Base-by-base conservation (phyloP, 2,888 invertebrate genomes). In the Chrysolina americana region DNA sequence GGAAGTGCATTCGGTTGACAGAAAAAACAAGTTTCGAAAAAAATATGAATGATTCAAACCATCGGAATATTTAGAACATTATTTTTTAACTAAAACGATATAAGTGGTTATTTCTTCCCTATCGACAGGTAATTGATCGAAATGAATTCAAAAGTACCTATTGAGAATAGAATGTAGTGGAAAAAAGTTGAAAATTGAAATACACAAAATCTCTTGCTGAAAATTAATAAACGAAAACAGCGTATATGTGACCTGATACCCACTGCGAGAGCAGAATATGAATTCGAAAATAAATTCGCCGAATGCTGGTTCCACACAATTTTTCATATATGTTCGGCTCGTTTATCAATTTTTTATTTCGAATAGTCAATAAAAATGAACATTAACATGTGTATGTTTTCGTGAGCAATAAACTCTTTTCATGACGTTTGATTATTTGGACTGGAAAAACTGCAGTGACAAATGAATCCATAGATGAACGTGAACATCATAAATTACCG, bases 281-380 rank as follows among this genome's bases (percentile, higher is more conserved):
- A 68, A 68, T 48, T 66, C 48, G 36, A 66, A 66, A 48, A 66
- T 50, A 41, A 8, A 53, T 68, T 53, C 41, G 19, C 41, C 36
- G 19, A 68, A 41, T 68, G 17, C 13, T 11, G 8, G 48, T 50
- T 50, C 47, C 28, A 65, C 41, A 50, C 19, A 53, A n/a, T 56
- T 17, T 53, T 56, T 21, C 53, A 59, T 50, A 53, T 41, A 53
- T 41, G 41, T 41, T 53, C 50, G 17, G 28, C 50, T 53, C 53
- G 68, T 70, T 70, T 13, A 36, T 53, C 70, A 70, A 70, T 70
- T 70, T 69, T 64, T 53, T 41, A 53, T 53, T n/a, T 50, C 47
- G 41, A 64, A 70, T 53, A 64, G 50, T 70, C 70, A 47, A 70
- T 70, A 19, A 70, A 70, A 70, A 41, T 53, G 64, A 28, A 53